These are phyloP conservation scores for Ametastegia equiseti DNA, from an alignment of 2,888 invertebrate species.

Conservation along the genomic window DNA sequence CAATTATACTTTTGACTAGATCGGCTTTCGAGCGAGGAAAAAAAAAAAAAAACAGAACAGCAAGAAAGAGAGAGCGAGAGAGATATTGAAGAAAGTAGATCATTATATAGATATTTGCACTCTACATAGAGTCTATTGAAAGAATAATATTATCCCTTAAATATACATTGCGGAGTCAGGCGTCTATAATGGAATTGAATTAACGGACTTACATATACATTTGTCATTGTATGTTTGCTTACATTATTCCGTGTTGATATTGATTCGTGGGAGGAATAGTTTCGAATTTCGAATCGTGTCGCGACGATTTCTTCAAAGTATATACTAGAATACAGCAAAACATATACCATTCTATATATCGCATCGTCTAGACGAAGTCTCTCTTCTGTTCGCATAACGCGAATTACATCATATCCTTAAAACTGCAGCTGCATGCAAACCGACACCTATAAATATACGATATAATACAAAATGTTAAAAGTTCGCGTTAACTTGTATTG, in stretches of 20 bases:
- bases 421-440: neutral
- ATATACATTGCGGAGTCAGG: neutral
- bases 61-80: conserved; percentile 11
- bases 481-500: too few species aligned
- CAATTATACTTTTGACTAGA: conserved; percentile 1
- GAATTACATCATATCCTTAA: neutral
- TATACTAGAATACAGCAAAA: neutral
- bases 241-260: neutral
- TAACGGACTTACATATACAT: neutral
- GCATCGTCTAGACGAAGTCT: conserved; percentile 31
- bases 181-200: neutral
- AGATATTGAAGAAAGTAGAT: neutral
- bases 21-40: too few species aligned
- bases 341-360: neutral
- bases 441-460: neutral
- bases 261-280: conserved; percentile 3
- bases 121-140: neutral
- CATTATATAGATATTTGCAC: neutral
- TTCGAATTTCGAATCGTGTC: neutral
- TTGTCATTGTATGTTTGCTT: neutral
- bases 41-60: too few species aligned
- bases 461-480: too few species aligned
- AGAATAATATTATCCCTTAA: neutral
- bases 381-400: neutral
- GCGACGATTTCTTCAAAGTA: conserved; percentile 11